Base-by-base conservation (phyloP, 2,797 vertebrate species). In the Artibeus lituratus region DNA sequence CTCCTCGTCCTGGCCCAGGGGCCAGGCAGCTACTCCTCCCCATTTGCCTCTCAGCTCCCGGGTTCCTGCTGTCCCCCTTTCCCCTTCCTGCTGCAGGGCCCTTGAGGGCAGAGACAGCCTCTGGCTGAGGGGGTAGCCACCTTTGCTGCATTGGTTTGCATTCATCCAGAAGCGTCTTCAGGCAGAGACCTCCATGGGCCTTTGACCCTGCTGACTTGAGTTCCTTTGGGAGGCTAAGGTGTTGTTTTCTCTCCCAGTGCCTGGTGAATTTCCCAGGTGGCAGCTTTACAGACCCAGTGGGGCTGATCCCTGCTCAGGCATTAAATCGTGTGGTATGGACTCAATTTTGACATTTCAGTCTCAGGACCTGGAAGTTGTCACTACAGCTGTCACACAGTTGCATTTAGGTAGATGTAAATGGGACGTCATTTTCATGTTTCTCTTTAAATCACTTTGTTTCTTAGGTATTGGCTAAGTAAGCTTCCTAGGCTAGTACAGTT, bases 321-420 rank as follows among this genome's bases (percentile, higher is more conserved):
- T n/a, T 10, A 3, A 19, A 7, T 53, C 37, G 49, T 7, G 0
- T 7, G 47, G 1, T 10, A 0, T 2, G 21, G 22, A 9, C n/a
- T 32, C 5, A 12, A 8, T 10, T 26, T 29, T 39, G 84, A 14
- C 19, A 0, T 65, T 83, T 44, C 12, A 19, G 15, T 55, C 65
- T 47, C 2, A 7, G 80, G 67, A 18, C 72, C 47, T 21, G 19
- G 59, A 53, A 44, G 8, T 4, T 2, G 37, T 35, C 14, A 4
- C 8, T 10, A 1, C 3, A 1, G 8, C 18, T 19, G 44, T 72
- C 21, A 3, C 0, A 0, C 32, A 26, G 22, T 49, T 53, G 51
- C 1, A 21, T 26, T 49, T 55, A 29, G 22, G 51, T 19, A 10
- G 22, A 22, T 6, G 65, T 6, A 29, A 24, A 7, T 18, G 69